A percentile compares a stretch with the other conserved stretches of the same genome.
These are phyloP conservation scores for Labeo rohita DNA, from an alignment of 2,113 vertebrate genomes.

Conservation along the genomic window DNA sequence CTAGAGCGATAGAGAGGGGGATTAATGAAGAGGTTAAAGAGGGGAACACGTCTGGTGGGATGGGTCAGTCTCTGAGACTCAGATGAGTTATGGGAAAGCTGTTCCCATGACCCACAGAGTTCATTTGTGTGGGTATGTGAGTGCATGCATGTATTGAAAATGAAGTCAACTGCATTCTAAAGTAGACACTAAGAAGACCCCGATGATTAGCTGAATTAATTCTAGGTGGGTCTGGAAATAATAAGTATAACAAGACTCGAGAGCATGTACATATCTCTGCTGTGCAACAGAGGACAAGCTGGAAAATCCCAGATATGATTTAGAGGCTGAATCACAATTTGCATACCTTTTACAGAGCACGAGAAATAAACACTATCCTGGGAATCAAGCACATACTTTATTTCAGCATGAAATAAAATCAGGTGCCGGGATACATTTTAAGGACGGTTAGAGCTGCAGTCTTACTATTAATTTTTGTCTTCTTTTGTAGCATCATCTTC, in stretches of 20 bases:
- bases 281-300: conserved; percentile 24
- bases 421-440: not conserved
- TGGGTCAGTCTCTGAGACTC: conserved; percentile 33
- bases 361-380: not conserved
- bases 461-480: not conserved
- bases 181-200: conserved; percentile 23
- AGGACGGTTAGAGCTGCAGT: not conserved
- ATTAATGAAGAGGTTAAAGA: conserved; percentile 45
- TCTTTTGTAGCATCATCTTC: too few relatives aligned
- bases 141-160: conserved; percentile 29
- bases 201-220: conserved; percentile 27
- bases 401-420: not conserved
- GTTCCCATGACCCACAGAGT: conserved; percentile 42
- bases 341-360: not conserved
- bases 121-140: conserved; percentile 38
- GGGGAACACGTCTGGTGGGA: conserved; percentile 42
- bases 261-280: conserved; percentile 14
- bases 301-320: not conserved
- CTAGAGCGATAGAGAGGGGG: conserved; percentile 16
- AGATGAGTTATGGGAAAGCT: conserved; percentile 39
- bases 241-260: conserved; percentile 14
- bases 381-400: not conserved
- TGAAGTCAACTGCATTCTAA: conserved; percentile 53
- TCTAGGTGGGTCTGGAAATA: conserved; percentile 9
- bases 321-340: not conserved